Evolutionary conservation across 2,113 vertebrate species (phyloP).

Genomic region (Cinclus cinclus): DNA sequence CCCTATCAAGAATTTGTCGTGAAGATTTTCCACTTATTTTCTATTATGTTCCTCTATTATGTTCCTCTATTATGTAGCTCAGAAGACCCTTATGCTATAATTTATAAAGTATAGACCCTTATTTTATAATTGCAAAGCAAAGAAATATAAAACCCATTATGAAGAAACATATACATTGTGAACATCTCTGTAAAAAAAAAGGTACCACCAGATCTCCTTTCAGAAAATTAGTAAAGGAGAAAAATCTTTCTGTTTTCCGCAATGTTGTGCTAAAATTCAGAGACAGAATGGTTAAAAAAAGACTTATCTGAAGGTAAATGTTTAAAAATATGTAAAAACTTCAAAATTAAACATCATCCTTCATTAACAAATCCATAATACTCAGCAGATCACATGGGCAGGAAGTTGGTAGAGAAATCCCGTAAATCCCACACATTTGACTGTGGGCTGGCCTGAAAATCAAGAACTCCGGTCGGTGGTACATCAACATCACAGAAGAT

Average conservation of each 20-base stretch:
- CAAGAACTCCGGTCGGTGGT: background rate
- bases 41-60: background rate
- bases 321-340: background rate
- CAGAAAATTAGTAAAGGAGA: background rate
- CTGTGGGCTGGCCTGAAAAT: background rate
- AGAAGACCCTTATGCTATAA: background rate
- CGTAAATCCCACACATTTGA: background rate
- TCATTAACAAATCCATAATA: background rate
- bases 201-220: background rate
- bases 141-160: background rate
- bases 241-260: background rate
- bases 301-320: background rate
- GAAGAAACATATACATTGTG: background rate
- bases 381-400: background rate
- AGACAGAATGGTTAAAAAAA: background rate
- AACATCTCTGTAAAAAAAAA: background rate
- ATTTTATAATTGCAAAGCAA: background rate
- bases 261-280: background rate
- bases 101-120: background rate
- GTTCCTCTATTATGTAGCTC: no score
- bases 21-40: background rate
- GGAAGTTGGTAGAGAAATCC: background rate
- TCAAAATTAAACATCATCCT: background rate
- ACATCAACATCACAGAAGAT: background rate
- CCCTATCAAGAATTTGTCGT: background rate